Evolutionary conservation across 37 sponge, comb jelly and placozoan genomes (phyloP), one percentile per base, ranked within the genome.

Genomic region (Chondrilla cf. caribensis): DNA sequence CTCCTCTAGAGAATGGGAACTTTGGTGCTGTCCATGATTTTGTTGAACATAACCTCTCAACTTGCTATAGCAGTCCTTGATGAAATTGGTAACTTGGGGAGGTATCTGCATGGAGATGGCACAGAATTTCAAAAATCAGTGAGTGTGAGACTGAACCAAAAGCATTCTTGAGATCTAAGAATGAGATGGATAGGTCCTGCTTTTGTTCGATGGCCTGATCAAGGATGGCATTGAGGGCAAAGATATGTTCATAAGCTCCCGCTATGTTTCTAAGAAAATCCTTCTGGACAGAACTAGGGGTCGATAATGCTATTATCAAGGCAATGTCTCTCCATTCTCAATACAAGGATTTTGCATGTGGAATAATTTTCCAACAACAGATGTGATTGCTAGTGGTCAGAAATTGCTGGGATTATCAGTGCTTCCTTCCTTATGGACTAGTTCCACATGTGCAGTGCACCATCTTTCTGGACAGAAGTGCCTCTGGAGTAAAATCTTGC

Each of bases 81-180:
- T 79, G 47, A 67, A 85, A 0, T 2, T 31, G 9, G 17, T 3
- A 79, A 17, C 67, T 78, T 4, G 15, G 2, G 21, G 3, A 79
- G 85, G 54, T 79, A 32, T 42, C 51, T 17, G 15, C n/a, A 11
- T 11, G 51, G 51, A 64, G 3, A 33, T 66, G 58, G 0, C 0
- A 0, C 0, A 85, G 38, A 43, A 81, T 81, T 29, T 81, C 64
- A 31, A 3, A 33, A 3, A 66, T 77, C 19, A 79, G 47, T 0
- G n/a, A 0, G 43, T 86, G 86, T 25, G 80, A 38, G 2, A 86
- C 44, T 35, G 81, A 80, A 7, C 86, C 81, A 80, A 86, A 86
- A 8, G 86, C 86, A 70, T 86, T 86, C 39, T 58, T 54, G 18
- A 86, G 86, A 57, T 86, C 86, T 3, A 80, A 15, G 38, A 86